A percentile compares a stretch with the other conserved stretches of the same genome.
Evolutionary conservation across 2,888 invertebrate species (phyloP).

Genomic region (Agrotis segetum): DNA sequence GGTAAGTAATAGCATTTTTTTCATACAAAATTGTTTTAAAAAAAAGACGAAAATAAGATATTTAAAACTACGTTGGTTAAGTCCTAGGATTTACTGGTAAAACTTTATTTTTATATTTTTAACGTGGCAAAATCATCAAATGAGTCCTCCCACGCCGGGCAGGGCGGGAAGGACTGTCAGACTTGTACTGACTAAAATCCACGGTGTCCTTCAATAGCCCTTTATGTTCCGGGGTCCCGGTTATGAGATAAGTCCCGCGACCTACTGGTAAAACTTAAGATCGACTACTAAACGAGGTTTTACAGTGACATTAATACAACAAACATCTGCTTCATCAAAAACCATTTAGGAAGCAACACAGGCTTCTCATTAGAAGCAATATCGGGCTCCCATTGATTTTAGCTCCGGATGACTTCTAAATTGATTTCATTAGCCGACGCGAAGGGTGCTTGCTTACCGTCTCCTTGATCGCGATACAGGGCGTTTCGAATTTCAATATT

Average conservation of each 20-base stretch:
- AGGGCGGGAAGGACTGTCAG: no score
- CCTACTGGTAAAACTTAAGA: background rate
- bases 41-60: no score
- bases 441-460: constrained; percentile 62
- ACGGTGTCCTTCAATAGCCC: no score
- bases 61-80: background rate
- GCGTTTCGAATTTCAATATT: constrained; percentile 81
- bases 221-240: no score
- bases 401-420: constrained; percentile 51
- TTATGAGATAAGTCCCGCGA: no score
- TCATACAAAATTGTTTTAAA: no score
- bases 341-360: constrained; percentile 32
- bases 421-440: constrained; percentile 65
- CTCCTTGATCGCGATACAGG: constrained; percentile 71
- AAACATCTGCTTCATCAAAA: constrained; percentile 29
- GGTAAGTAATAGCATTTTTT: no score
- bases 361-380: constrained; percentile 52
- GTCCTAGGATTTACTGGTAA: background rate
- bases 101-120: no score
- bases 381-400: constrained; percentile 46
- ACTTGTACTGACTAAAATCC: no score
- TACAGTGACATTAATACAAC: background rate
- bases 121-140: no score
- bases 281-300: background rate
- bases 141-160: no score